Evolutionary conservation across 1,140 invertebrate genomes (phyloP).

Genomic region (Radopholus similis): DNA sequence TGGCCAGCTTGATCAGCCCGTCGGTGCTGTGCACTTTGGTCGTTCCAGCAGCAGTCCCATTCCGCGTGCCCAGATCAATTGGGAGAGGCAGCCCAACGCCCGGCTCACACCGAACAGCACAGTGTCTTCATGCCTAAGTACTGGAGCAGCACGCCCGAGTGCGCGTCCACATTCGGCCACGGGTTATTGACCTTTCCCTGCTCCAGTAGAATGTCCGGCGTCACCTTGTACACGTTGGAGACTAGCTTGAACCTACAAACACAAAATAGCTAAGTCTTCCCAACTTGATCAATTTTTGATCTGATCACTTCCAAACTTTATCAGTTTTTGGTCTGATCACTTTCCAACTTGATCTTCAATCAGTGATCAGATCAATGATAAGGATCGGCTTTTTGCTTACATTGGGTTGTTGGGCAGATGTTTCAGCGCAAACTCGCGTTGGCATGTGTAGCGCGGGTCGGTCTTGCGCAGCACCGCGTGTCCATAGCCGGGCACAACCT

Average conservation of each 20-base stretch:
- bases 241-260: constrained; percentile 75
- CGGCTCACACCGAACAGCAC: constrained; percentile 92
- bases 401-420: constrained; percentile 87
- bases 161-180: constrained; percentile 97
- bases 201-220: constrained; percentile 84
- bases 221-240: constrained; percentile 74
- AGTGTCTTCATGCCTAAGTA: constrained; percentile 95
- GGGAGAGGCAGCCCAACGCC: constrained; percentile 82
- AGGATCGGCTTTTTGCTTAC: no score
- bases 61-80: constrained; percentile 88
- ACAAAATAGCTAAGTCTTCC: no score
- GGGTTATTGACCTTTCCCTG: constrained; percentile 96
- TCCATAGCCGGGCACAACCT: constrained; percentile 90
- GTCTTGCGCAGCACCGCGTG: constrained; percentile 87
- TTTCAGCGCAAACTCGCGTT: constrained; percentile 88
- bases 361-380: no score
- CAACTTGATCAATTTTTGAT: no score
- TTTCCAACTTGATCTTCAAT: no score
- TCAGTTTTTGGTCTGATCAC: no score
- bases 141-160: constrained; percentile 81
- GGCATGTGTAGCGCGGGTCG: constrained; percentile 87
- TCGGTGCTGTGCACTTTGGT: constrained; percentile 88
- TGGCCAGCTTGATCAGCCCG: constrained; percentile 66
- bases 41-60: constrained; percentile 89
- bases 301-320: no score